Evolutionary conservation across 1,140 invertebrate genomes (phyloP), one percentile per base, ranked within the genome.

Genomic region (Drusus annulatus): DNA sequence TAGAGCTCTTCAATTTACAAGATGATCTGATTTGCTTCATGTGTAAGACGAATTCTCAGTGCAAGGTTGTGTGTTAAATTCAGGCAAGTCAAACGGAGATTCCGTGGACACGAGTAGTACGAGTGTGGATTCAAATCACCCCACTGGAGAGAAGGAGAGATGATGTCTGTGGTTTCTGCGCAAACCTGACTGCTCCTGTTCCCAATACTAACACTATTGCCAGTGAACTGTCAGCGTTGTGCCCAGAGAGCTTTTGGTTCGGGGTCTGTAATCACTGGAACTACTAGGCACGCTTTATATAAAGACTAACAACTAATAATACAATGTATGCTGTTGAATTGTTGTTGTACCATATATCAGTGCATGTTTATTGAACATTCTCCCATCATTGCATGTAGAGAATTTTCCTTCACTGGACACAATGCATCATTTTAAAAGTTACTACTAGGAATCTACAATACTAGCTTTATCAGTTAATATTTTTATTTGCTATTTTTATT

Each of bases 31-130:
- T 36, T 36, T 36, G 0, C 31, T 8, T 8, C 31, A 36, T 36
- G 31, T 36, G 8, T 36, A 36, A 3, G 8, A 36, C 8, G 19
- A 16, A 63, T 28, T 45, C 31, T 50, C 31, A 17, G 73, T 76
- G 50, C 69, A 63, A 78, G 76, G 51, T 69, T 78, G 8, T 58
- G 8, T 77, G 60, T 81, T 45, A 23, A 31, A 81, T 76, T 36
- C 65, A 84, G 82, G 79, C 60, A 83, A 81, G 58, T 73, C 79
- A 23, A 81, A 75, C 58, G 78, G 62, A 51, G 80, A 80, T 75
- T 81, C 82, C 4, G 80, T 81, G 77, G 80, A 84, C 65, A 84
- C 80, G 36, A 84, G 80, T 80, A 84, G 80, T 60, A 81, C 80
- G 36, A 81, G 82, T 65, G 82, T 79, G 79, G 82, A 83, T 65